A percentile compares a stretch with the other conserved stretches of the same genome.
Conservation (phyloP, 2,113 vertebrate species). For the Axis porcinus region DNA sequence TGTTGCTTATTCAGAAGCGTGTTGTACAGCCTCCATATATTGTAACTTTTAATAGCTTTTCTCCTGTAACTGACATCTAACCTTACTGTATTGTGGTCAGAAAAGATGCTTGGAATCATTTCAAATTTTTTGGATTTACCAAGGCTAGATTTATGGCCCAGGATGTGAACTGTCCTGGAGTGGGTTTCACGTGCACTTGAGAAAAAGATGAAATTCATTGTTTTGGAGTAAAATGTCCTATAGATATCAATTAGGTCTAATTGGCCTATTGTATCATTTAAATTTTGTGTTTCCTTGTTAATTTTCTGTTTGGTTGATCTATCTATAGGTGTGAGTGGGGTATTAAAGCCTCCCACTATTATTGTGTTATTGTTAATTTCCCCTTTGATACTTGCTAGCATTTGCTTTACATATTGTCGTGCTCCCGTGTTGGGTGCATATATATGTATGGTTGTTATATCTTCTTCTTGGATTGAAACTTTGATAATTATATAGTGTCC, state of each 20-base stretch:
- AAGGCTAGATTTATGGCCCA: neutral
- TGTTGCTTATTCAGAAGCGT: neutral
- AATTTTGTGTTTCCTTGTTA: neutral
- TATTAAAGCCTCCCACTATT: neutral
- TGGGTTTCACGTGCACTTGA: neutral
- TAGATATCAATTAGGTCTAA: neutral
- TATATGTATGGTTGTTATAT: neutral
- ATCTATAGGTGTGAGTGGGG: neutral
- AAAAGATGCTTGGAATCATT: neutral
- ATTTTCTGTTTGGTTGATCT: neutral
- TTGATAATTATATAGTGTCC: neutral
- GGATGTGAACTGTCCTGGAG: neutral
- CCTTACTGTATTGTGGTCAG: neutral
- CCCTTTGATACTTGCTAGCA: neutral
- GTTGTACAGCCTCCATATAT: neutral
- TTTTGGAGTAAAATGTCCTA: neutral
- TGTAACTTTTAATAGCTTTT: neutral
- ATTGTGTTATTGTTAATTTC: neutral
- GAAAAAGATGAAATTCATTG: neutral
- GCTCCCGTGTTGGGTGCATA: neutral
- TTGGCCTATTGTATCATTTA: neutral
- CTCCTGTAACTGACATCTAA: neutral
- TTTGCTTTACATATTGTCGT: neutral
- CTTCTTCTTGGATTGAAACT: neutral
- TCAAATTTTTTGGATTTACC: neutral